Base-by-base conservation (phyloP, 2,797 vertebrate species). In the Champsocephalus esox region DNA sequence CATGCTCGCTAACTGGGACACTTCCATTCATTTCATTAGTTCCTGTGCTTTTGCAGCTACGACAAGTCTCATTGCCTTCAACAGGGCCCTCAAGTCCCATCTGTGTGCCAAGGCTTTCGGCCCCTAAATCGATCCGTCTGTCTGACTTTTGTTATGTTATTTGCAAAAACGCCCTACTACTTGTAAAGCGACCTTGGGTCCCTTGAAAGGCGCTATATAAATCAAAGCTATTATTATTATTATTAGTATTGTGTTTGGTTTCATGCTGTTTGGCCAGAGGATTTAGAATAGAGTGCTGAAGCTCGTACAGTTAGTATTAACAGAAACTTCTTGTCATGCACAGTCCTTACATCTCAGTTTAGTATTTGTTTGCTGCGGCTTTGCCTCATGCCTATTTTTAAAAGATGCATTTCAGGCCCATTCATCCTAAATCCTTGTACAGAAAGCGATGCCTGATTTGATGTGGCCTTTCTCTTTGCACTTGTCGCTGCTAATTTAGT, bases 241-340 rank as follows among this genome's bases (percentile, higher is more conserved):
- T 21, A 21, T 21, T 21, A 21, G 2, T 21, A 2, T 21, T 71
- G 73, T 69, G 14, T 77, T 69, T 66, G 54, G 13, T 58, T 66
- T 66, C 67, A 75, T 70, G 73, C 76, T 66, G 70, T 65, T 68
- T 51, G 56, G 45, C 65, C 69, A 61, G 50, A 56, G 44, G 43
- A n/a, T 50, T 70, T 38, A 28, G 4, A 28, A 5, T 59, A 63
- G 5, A 16, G 58, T 3, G 51, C 55, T 1, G 16, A 52, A 63
- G 11, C 59, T 60, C 65, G 38, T 14, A 56, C 45, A 57, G 24
- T 17, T 11, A 3, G 7, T 41, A 52, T 13, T 51, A 66, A 73
- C 56, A 51, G 5, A 2, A n/a, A 24, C 24, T 44, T 41, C 34
- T 38, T 38, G 34, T 9, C 34, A 9, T 38, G 34, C 34, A 9